phyloP scores from a whole-genome alignment of 2,797 vertebrate genomes.

The Glyptemys insculpta region DNA sequence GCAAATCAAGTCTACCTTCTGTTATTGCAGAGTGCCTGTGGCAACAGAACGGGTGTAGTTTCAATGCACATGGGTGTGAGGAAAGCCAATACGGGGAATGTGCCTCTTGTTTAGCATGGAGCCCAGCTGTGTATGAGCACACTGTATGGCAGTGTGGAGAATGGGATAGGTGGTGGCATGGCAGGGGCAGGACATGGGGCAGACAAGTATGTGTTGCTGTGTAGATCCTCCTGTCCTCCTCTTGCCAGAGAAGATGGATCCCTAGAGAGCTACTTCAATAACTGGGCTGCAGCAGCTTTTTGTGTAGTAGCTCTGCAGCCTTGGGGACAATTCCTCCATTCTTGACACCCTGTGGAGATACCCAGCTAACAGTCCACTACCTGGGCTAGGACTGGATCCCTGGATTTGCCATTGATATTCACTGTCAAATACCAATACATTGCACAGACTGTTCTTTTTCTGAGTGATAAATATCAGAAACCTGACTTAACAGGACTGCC shows the following conservation, averaged over 20 bases:
- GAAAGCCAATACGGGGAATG: background rate
- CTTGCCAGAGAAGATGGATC: background rate
- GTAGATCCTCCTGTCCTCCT: background rate
- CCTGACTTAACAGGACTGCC: background rate
- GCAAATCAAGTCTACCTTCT: background rate
- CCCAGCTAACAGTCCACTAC: background rate
- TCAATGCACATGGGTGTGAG: background rate
- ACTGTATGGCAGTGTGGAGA: background rate
- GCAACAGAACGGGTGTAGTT: background rate
- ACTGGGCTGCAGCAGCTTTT: background rate
- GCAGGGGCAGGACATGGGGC: background rate
- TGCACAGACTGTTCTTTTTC: background rate
- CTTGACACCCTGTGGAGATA: background rate
- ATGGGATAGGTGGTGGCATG: background rate
- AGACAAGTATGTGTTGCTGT: accelerated
- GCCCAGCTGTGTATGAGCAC: background rate
- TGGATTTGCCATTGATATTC: background rate
- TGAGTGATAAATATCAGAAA: background rate
- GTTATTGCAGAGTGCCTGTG: background rate
- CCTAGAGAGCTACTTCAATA: background rate
- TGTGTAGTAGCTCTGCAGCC: background rate
- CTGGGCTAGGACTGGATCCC: accelerated
- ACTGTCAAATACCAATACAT: background rate
- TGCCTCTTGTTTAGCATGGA: background rate
- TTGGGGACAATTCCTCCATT: background rate